phyloP scores from a whole-genome alignment of 2,113 vertebrate genomes.

The Aramus guarauna region DNA sequence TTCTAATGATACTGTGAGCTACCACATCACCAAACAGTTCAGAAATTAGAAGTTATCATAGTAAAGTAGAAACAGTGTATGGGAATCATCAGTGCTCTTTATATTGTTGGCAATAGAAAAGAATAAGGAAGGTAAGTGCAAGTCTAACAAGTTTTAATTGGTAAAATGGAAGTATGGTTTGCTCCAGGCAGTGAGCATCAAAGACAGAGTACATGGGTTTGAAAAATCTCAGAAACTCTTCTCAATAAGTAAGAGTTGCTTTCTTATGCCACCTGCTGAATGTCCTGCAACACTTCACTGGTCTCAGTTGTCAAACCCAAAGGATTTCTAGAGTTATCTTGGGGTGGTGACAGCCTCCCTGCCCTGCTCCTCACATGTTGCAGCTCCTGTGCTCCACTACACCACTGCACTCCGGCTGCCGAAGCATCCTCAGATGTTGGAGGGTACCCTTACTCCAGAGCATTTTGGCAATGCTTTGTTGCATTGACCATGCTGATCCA shows the following conservation, averaged over 20 bases:
- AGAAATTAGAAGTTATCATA: neutral
- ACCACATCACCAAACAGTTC: neutral
- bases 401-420: fast-evolving
- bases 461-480: neutral
- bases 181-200: neutral
- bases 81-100: neutral
- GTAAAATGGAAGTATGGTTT: neutral
- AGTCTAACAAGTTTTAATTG: neutral
- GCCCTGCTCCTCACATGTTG: fast-evolving
- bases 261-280: neutral
- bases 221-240: neutral
- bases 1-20: neutral
- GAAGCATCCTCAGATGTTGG: neutral
- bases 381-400: neutral
- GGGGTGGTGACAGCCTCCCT: neutral
- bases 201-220: neutral
- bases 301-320: neutral
- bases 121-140: neutral
- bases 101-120: neutral
- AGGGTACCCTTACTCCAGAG: neutral
- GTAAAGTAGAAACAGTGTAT: neutral
- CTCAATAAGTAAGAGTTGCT: neutral
- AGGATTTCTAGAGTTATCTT: neutral
- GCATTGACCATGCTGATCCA: neutral
- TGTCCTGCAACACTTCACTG: neutral